These are phyloP conservation scores for Dufourea novaeangliae DNA, from an alignment of 1,140 invertebrate species.

Conservation along the genomic window DNA sequence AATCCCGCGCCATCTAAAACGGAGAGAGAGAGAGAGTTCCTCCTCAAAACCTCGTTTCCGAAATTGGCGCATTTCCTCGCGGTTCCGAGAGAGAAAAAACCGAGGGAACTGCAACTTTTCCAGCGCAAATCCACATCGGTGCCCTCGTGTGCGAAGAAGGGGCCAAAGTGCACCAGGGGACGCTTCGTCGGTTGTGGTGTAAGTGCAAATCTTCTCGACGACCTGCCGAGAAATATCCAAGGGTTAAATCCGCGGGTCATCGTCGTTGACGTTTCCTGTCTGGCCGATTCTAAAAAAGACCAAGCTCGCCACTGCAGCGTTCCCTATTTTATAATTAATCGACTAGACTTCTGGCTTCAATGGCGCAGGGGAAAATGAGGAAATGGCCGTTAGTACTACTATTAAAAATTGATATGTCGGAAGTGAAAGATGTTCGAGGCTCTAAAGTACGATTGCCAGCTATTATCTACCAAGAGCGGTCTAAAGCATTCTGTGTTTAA, in stretches of 20 bases:
- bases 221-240: not conserved
- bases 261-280: not conserved
- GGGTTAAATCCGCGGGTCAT: not conserved
- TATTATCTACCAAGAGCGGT: too few species aligned
- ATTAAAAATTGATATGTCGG: too few species aligned
- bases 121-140: constrained; percentile 27
- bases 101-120: not conserved
- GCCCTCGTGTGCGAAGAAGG: not conserved
- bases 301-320: not conserved
- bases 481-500: too few species aligned
- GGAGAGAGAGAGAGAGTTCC: too few species aligned
- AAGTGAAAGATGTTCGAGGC: too few species aligned
- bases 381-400: too few species aligned
- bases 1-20: constrained; percentile 5
- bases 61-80: constrained; percentile 25
- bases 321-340: constrained; percentile 26
- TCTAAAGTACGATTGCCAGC: too few species aligned
- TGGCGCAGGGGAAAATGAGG: too few species aligned
- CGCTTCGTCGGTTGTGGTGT: not conserved
- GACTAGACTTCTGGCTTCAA: not conserved
- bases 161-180: constrained; percentile 28
- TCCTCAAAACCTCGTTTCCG: constrained; percentile 36
- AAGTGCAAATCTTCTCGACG: not conserved
- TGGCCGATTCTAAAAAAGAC: not conserved
- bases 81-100: not conserved